A percentile compares a stretch with the other conserved stretches of the same genome.
These are phyloP conservation scores for Chymomyza amoena DNA, from an alignment of 2,888 invertebrate species.

Conservation along the genomic window DNA sequence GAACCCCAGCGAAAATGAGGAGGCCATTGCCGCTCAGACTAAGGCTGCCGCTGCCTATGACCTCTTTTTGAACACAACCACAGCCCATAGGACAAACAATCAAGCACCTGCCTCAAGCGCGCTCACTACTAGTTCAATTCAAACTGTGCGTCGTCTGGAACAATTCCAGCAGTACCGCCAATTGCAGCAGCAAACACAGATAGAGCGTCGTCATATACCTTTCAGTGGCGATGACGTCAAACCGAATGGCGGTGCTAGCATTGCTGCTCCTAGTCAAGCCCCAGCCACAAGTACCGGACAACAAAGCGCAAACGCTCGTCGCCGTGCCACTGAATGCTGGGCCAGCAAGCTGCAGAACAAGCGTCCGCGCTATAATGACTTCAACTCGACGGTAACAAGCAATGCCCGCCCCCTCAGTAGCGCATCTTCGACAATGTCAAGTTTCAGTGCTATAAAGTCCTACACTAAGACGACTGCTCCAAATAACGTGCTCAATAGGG, in stretches of 20 bases:
- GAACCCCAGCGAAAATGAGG: slow-evolving; percentile 27
- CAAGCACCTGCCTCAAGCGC: neutral
- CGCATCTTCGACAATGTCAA: neutral
- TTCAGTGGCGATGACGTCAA: slow-evolving; percentile 2
- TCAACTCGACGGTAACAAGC: slow-evolving; percentile 15
- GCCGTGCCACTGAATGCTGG: slow-evolving; percentile 60
- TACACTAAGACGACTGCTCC: neutral
- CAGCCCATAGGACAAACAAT: slow-evolving; percentile 22
- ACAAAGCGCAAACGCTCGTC: slow-evolving; percentile 60
- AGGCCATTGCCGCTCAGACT: slow-evolving; percentile 22
- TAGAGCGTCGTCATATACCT: slow-evolving; percentile 42
- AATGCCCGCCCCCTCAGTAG: neutral
- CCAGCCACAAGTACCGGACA: neutral
- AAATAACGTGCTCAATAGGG: neutral
- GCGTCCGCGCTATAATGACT: slow-evolving; percentile 58
- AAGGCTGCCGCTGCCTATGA: slow-evolving; percentile 23
- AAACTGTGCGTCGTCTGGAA: slow-evolving; percentile 29
- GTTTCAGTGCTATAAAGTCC: neutral
- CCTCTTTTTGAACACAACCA: slow-evolving; percentile 26
- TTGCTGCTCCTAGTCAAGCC: neutral
- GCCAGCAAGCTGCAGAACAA: slow-evolving; percentile 56
- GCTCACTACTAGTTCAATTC: slow-evolving; percentile 1
- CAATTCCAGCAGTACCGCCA: slow-evolving; percentile 29
- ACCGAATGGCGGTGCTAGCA: neutral
- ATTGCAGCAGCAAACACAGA: slow-evolving; percentile 29